Evolutionary conservation across 2,888 invertebrate genomes (phyloP).

Genomic region (Drosophila koepferae): DNA sequence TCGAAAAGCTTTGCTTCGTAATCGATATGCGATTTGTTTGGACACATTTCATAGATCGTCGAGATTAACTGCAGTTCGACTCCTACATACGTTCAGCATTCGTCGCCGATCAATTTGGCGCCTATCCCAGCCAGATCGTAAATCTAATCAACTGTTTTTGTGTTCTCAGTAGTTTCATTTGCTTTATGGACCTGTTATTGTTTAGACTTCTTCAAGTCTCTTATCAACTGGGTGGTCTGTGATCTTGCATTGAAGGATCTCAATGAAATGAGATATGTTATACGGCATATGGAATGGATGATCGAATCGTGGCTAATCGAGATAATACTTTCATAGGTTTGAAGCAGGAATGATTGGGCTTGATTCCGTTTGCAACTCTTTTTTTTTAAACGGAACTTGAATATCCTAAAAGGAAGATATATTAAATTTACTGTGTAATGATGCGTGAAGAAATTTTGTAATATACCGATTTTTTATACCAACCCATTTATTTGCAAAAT

Average conservation of each 20-base stretch:
- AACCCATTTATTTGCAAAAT: too few species aligned
- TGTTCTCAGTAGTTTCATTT: conserved; percentile 12
- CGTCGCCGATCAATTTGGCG: conserved; percentile 35
- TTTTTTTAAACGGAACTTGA: too few species aligned
- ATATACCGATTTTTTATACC: too few species aligned
- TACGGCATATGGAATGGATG: not conserved
- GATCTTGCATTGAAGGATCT: not conserved
- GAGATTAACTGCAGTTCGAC: conserved; percentile 5
- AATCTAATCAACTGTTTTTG: conserved; percentile 41
- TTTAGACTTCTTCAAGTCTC: not conserved
- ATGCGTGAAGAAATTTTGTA: too few species aligned
- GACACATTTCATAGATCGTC: conserved; percentile 9
- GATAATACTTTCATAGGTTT: not conserved
- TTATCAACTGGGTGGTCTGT: conserved; percentile 34
- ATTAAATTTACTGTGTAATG: too few species aligned
- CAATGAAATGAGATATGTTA: not conserved
- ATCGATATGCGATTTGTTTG: conserved; percentile 60
- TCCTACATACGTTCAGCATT: conserved; percentile 7
- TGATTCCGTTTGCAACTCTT: too few species aligned
- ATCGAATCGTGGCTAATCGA: not conserved
- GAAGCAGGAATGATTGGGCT: not conserved
- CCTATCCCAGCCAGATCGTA: conserved; percentile 24
- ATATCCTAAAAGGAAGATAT: too few species aligned
- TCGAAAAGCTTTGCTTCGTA: conserved; percentile 24
- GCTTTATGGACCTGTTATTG: not conserved